Evolutionary conservation across 2,797 vertebrate species (phyloP), one percentile per base, ranked within the genome.

Genomic region (Scarus forsteni): DNA sequence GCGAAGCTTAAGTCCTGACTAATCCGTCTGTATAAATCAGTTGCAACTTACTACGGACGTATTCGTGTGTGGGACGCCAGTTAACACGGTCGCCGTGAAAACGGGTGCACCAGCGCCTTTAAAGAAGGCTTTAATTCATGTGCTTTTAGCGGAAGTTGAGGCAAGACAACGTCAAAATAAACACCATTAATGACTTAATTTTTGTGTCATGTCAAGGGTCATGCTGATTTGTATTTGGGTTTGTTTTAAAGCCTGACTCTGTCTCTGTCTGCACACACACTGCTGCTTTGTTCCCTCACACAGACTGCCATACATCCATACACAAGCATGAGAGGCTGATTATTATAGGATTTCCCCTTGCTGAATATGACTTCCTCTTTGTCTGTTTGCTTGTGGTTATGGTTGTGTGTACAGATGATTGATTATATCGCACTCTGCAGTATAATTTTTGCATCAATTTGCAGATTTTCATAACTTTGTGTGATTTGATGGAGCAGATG

Each of bases 221-320:
- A 60, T 50, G 64, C 60, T 11, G 35, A 36, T 53, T 6, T 63
- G 45, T 40, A 1, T 67, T 63, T 40, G 8, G 18, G 51, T 57
- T 70, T 60, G 48, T 44, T 48, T 79, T 55, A 7, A 62, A 46
- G 66, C 40, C 70, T 62, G 62, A 34, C 6, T 51, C 50, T 34
- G 35, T 2, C 7, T 38, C 52, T 36, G 63, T 66, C 73, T 71
- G 66, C 78, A 19, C 79, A 9, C 75, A 50, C 65, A 71, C 79
- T 77, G 70, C 65, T 9, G 76, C 85, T 84, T 86, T 86, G 81
- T 86, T 86, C 79, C 68, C 48, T 11, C 3, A 8, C 57, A 38
- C 59, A 61, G 53, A 53, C 79, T 42, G 49, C 74, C 38, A 16
- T 16, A 54, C 52, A 54, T 42, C 56, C 73, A 75, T 11, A 1